phyloP scores from a whole-genome alignment of 2,797 vertebrate species.

The Ambastaia sidthimunki region DNA sequence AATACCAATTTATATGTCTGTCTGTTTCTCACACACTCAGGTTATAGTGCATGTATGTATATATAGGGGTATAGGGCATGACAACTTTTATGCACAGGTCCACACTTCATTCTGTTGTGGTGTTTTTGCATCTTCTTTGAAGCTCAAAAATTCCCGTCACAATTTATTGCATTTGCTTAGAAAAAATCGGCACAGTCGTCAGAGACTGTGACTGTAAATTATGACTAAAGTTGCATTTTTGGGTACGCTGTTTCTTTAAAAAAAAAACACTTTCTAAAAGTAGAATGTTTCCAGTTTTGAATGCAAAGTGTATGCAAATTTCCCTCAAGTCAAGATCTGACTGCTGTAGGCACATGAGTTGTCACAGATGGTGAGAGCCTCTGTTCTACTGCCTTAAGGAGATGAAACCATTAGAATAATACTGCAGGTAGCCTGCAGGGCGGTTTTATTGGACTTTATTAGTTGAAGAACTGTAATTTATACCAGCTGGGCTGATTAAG shows the following conservation, averaged over 20 bases:
- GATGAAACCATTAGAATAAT: slow-evolving; percentile 74
- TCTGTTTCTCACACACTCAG: neutral
- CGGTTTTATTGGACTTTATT: slow-evolving; percentile 68
- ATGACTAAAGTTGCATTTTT: neutral
- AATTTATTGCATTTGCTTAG: too few species aligned
- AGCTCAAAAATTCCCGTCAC: too few species aligned
- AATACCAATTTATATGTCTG: neutral
- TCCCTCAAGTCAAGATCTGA: neutral
- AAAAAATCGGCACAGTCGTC: too few species aligned
- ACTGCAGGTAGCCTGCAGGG: slow-evolving; percentile 68
- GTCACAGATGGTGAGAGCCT: slow-evolving; percentile 36
- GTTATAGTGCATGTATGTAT: too few species aligned
- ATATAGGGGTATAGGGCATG: too few species aligned
- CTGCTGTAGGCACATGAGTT: neutral
- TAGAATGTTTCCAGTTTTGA: neutral
- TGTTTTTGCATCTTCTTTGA: too few species aligned
- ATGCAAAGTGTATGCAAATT: neutral
- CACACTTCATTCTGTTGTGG: too few species aligned
- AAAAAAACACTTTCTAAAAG: slow-evolving; percentile 21
- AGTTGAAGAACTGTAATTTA: slow-evolving; percentile 67
- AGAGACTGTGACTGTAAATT: neutral
- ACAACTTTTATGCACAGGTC: too few species aligned
- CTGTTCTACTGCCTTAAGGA: slow-evolving; percentile 52
- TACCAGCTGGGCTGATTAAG: slow-evolving; percentile 62
- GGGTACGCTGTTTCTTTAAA: slow-evolving; percentile 1